Percentiles rank a stretch among this genome's conserved stretches.
Evolutionary conservation across 2,888 invertebrate species (phyloP).

Genomic region (Salticus scenicus): DNA sequence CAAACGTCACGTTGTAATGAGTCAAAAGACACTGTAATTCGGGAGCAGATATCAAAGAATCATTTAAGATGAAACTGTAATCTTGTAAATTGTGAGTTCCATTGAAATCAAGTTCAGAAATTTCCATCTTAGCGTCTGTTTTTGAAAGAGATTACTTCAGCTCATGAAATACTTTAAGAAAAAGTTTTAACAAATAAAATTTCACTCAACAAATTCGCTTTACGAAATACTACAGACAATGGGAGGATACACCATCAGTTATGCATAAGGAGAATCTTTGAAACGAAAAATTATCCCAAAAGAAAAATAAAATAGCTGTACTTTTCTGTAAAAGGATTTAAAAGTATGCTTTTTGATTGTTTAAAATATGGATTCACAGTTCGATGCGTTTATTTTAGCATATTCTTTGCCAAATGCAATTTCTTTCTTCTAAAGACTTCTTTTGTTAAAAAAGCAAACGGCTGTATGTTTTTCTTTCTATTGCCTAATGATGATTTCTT

Average conservation of each 20-base stretch:
- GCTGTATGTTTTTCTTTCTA: neutral
- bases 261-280: neutral
- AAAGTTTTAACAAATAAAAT: too few species aligned
- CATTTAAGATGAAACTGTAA: neutral
- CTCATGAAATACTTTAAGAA: neutral
- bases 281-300: neutral
- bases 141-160: neutral
- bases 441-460: neutral
- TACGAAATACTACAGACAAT: neutral
- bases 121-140: too few species aligned
- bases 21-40: neutral
- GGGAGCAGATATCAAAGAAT: neutral
- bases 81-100: neutral
- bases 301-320: neutral
- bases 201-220: too few species aligned
- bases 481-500: neutral
- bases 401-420: constrained; percentile 4
- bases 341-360: neutral
- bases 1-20: neutral
- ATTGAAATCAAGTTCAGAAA: neutral
- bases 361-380: constrained; percentile 3
- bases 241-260: neutral
- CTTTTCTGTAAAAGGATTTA: neutral
- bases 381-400: neutral
- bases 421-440: neutral